These are phyloP conservation scores for Scaptomyza tumidula DNA, from an alignment of 2,888 invertebrate genomes.

Conservation along the genomic window DNA sequence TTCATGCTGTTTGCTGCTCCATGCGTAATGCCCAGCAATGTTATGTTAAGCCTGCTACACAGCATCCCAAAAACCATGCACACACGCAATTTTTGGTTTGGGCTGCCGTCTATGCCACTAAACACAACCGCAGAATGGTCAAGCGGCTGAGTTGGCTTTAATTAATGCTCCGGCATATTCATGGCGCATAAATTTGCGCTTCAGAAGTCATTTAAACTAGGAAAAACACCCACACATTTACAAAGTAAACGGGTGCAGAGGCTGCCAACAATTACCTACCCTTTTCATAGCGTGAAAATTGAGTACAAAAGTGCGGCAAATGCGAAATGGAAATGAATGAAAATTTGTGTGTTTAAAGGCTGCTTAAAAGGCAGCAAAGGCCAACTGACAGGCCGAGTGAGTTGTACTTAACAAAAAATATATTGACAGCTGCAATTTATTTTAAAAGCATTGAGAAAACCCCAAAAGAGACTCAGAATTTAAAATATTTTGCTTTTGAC, in stretches of 20 bases:
- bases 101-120: conserved; percentile 29
- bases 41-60: conserved; percentile 28
- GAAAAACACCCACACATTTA: conserved; percentile 8
- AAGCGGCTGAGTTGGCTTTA: conserved; percentile 67
- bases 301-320: conserved; percentile 32
- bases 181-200: conserved; percentile 61
- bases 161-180: conserved; percentile 69
- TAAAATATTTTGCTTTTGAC: conserved; percentile 19
- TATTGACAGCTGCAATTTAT: conserved; percentile 48
- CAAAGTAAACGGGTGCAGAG: conserved; percentile 1
- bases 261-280: conserved; percentile 25
- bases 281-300: conserved; percentile 37
- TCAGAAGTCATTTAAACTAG: conserved; percentile 27
- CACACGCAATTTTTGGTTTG: not conserved
- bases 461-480: conserved; percentile 8
- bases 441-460: conserved; percentile 22
- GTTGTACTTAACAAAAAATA: conserved; percentile 32
- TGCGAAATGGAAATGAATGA: conserved; percentile 23
- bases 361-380: conserved; percentile 24
- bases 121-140: conserved; percentile 60
- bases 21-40: conserved; percentile 55
- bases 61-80: conserved; percentile 1
- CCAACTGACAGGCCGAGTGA: conserved; percentile 20
- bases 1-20: conserved; percentile 25
- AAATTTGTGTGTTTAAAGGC: conserved; percentile 13